Evolutionary conservation across 1,140 invertebrate species (phyloP).

Genomic region (Lasaia peninsularis): DNA sequence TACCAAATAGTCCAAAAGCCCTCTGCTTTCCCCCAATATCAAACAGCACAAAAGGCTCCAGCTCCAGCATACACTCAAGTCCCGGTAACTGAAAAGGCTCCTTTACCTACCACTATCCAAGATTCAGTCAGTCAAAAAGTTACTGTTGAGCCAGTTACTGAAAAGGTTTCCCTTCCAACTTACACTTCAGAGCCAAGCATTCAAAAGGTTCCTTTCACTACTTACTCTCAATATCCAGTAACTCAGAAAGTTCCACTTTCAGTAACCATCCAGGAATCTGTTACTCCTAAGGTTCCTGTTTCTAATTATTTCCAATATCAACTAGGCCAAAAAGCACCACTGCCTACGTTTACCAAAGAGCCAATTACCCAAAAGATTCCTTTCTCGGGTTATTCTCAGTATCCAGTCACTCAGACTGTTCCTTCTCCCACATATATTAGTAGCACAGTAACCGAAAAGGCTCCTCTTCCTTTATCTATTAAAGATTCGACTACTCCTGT

Average conservation of each 20-base stretch:
- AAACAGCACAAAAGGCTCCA: not conserved
- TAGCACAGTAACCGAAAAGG: constrained; percentile 1
- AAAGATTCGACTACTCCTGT: not conserved
- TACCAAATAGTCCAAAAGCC: not conserved
- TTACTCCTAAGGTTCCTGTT: not conserved
- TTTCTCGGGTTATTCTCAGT: not conserved
- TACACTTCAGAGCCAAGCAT: not conserved
- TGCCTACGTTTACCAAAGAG: not conserved
- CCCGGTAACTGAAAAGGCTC: not conserved
- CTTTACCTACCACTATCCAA: not conserved
- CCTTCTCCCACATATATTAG: not conserved
- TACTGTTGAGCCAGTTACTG: not conserved
- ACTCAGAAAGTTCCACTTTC: not conserved
- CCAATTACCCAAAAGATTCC: not conserved
- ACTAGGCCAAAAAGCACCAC: not conserved
- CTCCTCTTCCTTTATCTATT: not conserved
- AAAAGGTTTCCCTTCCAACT: not conserved
- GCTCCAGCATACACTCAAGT: not conserved
- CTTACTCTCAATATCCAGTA: not conserved
- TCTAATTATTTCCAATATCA: not conserved
- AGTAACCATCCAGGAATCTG: not conserved
- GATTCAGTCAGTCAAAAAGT: not conserved
- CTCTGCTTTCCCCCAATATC: not conserved
- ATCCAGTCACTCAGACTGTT: not conserved
- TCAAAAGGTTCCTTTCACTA: not conserved